Evolutionary conservation across 2,113 vertebrate genomes (phyloP), one percentile per base, ranked within the genome.

Genomic region (Poecilia latipinna): DNA sequence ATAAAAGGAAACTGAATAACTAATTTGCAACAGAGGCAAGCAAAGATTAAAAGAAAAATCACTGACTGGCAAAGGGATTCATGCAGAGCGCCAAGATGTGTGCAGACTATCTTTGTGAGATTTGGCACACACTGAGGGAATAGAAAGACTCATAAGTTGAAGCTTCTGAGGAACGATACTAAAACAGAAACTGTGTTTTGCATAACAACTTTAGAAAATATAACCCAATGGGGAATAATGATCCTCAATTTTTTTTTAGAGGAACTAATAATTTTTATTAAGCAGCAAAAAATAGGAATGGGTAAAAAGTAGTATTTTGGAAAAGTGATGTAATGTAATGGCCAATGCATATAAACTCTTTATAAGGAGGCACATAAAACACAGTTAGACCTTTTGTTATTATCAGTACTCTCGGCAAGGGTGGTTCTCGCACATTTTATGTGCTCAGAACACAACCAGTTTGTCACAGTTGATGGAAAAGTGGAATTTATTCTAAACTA

Each of bases 1-100:
- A 1, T 17, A 13, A 83, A 80, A 73, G 51, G 75, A 87, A 89
- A 87, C 61, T 80, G 62, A 87, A 87, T 90, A 37, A 75, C 82
- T 84, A 15, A 72, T 85, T 90, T 85, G 74, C 82, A 39, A 87
- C 61, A 78, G 81, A 89, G 74, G 68, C 77, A 12, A 84, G 85
- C 15, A 26, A 69, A 83, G 81, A 88, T 89, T 87, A 82, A 73
- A 86, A 71, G 54, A 28, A 48, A 78, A 85, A 81, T 84, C 63
- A 17, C 29, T 31, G 60, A 82, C 79, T 83, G 85, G 83, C 79
- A 67, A 28, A 39, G 57, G 65, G 68, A 74, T n/a, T 62, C 10
- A 0, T 3, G 62, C 61, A 0, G 70, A 1, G 7, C 24, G 71
- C 81, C 84, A 83, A 83, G 35, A 79, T 42, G 15, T 57, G 12